Evolutionary conservation across 2,888 invertebrate species (phyloP).

Genomic region (Hyalella azteca): DNA sequence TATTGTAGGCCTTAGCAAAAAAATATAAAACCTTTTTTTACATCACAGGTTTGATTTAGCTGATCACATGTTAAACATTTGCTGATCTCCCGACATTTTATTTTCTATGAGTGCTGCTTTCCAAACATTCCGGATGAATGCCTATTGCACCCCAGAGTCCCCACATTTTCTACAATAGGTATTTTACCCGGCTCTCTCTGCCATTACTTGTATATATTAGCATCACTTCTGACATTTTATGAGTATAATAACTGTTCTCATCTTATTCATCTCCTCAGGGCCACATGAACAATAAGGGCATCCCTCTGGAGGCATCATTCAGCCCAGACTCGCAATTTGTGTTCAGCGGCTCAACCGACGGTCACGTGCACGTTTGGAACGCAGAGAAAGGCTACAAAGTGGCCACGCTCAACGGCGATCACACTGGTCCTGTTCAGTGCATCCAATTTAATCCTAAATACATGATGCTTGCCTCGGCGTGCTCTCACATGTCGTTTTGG

Average conservation of each 20-base stretch:
- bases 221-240: neutral
- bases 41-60: too few species aligned
- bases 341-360: constrained; percentile 97
- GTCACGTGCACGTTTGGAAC: constrained; percentile 96
- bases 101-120: too few species aligned
- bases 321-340: constrained; percentile 99
- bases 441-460: constrained; percentile 98
- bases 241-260: neutral
- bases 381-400: constrained; percentile 90
- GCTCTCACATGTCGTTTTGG: constrained; percentile 83
- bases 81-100: too few species aligned
- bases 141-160: too few species aligned
- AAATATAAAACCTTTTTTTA: too few species aligned
- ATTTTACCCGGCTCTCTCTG: too few species aligned
- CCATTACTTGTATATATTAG: neutral
- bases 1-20: too few species aligned
- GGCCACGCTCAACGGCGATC: constrained; percentile 88
- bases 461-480: constrained; percentile 99
- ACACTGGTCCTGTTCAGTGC: constrained; percentile 95
- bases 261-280: constrained; percentile 67
- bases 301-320: constrained; percentile 96
- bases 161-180: too few species aligned
- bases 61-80: too few species aligned
- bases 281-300: constrained; percentile 91
- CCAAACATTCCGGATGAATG: too few species aligned